A percentile compares a stretch with the other conserved stretches of the same genome.
phyloP scores from a whole-genome alignment of 2,797 vertebrate species.

The Crax fasciolata region DNA sequence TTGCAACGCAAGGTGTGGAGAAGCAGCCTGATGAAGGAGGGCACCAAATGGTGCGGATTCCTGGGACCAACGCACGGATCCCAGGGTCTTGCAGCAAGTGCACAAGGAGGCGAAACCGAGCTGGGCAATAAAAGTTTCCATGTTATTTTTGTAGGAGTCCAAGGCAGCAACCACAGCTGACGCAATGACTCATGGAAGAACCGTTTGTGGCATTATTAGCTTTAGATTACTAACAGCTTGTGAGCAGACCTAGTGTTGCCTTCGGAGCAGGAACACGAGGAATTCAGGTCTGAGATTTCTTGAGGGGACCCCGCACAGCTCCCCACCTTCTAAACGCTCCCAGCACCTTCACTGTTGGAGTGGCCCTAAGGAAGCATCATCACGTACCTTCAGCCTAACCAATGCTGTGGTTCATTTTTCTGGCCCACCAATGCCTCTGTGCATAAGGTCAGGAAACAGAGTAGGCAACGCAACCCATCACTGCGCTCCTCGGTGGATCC shows the following conservation, averaged over 20 bases:
- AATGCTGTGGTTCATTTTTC: not conserved
- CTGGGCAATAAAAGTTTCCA: not conserved
- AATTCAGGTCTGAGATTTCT: accelerated
- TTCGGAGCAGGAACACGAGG: not conserved
- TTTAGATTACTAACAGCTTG: slow-evolving; percentile 43
- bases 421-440: not conserved
- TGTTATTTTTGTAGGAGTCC: slow-evolving; percentile 59
- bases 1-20: accelerated
- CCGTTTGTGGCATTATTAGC: slow-evolving; percentile 36
- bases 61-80: not conserved
- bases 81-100: not conserved
- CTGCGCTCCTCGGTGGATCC: not conserved
- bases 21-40: not conserved
- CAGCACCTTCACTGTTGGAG: not conserved
- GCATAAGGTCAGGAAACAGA: not conserved
- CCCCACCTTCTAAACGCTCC: not conserved
- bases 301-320: not conserved
- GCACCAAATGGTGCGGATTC: accelerated
- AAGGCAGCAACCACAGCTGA: slow-evolving; percentile 69
- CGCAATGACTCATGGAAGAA: slow-evolving; percentile 68
- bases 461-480: not conserved
- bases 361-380: not conserved
- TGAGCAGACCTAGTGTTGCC: not conserved
- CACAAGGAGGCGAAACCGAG: slow-evolving; percentile 5
- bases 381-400: not conserved